These are phyloP conservation scores for Narcine bancroftii DNA, from an alignment of 2,113 vertebrate genomes.

Conservation along the genomic window DNA sequence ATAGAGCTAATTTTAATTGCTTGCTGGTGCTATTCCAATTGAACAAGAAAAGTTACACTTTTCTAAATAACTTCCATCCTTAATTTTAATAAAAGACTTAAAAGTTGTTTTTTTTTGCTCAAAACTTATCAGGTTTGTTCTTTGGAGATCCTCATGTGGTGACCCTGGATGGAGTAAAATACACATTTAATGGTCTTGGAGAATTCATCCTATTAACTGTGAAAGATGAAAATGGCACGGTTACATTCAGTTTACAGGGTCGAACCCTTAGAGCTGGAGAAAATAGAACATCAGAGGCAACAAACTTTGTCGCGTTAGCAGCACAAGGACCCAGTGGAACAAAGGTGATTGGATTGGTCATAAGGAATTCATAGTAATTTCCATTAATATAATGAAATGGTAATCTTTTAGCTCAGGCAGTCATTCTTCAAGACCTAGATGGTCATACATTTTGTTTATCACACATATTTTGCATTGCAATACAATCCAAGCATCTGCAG, in stretches of 20 bases:
- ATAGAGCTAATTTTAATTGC: neutral
- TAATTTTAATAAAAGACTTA: neutral
- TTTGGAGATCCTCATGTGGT: conserved; percentile 43
- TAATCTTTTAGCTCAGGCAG: neutral
- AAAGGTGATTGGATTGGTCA: conserved; percentile 36
- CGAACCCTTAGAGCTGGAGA: conserved; percentile 41
- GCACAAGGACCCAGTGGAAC: conserved; percentile 36
- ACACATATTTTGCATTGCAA: too few relatives aligned
- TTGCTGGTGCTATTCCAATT: neutral
- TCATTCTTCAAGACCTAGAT: neutral
- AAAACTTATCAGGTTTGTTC: conserved; percentile 35
- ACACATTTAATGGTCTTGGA: conserved; percentile 44
- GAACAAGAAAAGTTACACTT: neutral
- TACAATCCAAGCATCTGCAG: too few relatives aligned
- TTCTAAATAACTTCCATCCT: neutral
- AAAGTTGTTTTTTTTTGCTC: neutral
- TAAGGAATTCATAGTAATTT: neutral
- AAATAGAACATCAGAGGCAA: conserved; percentile 40
- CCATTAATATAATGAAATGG: neutral
- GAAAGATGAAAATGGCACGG: conserved; percentile 40
- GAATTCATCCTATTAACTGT: conserved; percentile 41
- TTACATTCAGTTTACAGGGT: conserved; percentile 40
- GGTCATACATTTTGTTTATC: too few relatives aligned
- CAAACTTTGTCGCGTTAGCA: conserved; percentile 43
- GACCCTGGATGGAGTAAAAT: conserved; percentile 41